Conservation (phyloP, 2,113 vertebrate species). For the Oxyruncus cristatus region DNA sequence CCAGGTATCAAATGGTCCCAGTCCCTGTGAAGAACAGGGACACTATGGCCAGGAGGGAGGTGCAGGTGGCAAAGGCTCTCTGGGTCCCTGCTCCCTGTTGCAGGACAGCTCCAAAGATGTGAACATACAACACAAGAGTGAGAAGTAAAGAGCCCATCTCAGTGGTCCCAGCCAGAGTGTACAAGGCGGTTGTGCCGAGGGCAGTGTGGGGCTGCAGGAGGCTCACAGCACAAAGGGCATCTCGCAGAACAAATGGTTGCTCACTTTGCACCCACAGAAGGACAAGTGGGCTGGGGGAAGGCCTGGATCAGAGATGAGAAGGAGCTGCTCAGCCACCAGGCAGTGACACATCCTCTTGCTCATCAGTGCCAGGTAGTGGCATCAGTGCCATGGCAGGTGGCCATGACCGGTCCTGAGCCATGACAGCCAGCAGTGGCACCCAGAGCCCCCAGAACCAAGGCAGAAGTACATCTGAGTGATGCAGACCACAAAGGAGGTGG, state of each 20-base stretch:
- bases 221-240: neutral
- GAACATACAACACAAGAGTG: accelerated
- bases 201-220: neutral
- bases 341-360: neutral
- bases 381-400: neutral
- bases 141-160: neutral
- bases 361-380: neutral
- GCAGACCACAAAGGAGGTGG: neutral
- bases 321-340: neutral
- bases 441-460: neutral
- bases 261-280: neutral
- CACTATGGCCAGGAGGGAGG: neutral
- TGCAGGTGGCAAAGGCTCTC: neutral
- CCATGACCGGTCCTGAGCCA: neutral
- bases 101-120: neutral
- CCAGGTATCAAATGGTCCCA: neutral
- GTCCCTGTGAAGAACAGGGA: neutral
- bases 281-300: neutral
- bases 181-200: neutral
- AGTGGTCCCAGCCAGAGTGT: neutral
- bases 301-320: neutral
- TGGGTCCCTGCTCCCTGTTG: neutral
- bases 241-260: neutral
- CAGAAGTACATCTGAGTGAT: neutral
- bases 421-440: neutral